Conservation (phyloP, 1,140 invertebrate genomes). For the Asbolus verrucosus region DNA sequence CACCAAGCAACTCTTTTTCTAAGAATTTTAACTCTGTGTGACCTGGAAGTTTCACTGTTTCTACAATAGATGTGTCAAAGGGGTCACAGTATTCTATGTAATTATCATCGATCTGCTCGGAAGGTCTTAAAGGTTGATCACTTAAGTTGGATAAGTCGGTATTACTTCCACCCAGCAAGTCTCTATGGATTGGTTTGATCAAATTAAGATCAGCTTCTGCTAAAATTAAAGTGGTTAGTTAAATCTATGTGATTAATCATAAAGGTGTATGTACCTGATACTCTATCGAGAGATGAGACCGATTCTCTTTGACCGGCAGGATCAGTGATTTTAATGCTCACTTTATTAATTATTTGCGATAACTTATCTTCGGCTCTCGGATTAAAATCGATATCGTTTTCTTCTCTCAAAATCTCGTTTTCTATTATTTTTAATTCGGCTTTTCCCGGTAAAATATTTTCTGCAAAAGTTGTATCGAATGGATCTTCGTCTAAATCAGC, state of each 20-base stretch:
- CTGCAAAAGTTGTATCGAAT: constrained; percentile 88
- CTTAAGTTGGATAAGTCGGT: constrained; percentile 79
- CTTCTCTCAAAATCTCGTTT: constrained; percentile 72
- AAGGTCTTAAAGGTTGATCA: constrained; percentile 76
- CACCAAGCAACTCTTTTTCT: constrained; percentile 79
- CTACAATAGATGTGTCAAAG: constrained; percentile 85
- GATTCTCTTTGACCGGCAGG: constrained; percentile 66
- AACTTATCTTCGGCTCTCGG: constrained; percentile 73
- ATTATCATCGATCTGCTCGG: constrained; percentile 65
- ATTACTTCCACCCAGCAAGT: constrained; percentile 79
- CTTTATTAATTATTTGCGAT: constrained; percentile 59
- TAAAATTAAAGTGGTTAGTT: no score
- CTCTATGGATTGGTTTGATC: constrained; percentile 66
- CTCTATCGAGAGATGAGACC: constrained; percentile 66
- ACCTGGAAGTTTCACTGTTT: constrained; percentile 77
- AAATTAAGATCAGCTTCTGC: constrained; percentile 60
- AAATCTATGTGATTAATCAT: no score
- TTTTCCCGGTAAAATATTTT: constrained; percentile 79
- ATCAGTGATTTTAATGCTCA: constrained; percentile 71
- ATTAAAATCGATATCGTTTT: constrained; percentile 78
- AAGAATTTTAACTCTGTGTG: constrained; percentile 82
- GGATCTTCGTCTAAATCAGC: no score
- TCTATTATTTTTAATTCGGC: constrained; percentile 74
- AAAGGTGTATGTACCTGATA: constrained; percentile 47
- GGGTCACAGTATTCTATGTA: constrained; percentile 80